Base-by-base conservation (phyloP, 2,113 vertebrate genomes). In the Nibea albiflora region DNA sequence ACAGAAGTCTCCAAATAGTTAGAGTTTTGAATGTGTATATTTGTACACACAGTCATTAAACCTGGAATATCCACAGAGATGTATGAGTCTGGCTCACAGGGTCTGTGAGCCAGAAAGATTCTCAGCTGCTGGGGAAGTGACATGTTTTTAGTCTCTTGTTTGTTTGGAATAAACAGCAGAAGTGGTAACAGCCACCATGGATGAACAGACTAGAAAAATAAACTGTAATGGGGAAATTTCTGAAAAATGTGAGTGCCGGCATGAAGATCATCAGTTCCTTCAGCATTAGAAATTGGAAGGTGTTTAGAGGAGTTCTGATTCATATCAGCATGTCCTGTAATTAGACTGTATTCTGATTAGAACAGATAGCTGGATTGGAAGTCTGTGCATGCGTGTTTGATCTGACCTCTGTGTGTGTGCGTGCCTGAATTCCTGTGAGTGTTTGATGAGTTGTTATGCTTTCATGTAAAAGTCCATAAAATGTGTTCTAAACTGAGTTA, bases 271-370 rank as follows among this genome's bases (percentile, higher is more conserved):
- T 46, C 1, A 28, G 10, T 39, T 62, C n/a, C 71, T 62, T 64
- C 73, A 74, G 78, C 57, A 17, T 35, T 63, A 73, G 66, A 79
- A 67, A 85, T 39, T 77, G 54, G 54, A 84, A 83, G 88, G 84
- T 62, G 15, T 87, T 89, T 90, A 87, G 82, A 87, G 56, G 74
- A 86, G 56, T 46, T 82, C 3, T 56, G 26, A 66, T 56, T 90
- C 79, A 73, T 80, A 82, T 77, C 31, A 61, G 50, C 73, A 54
- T 80, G 69, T 80, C 73, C 73, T 83, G 74, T 92, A 93, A 93
- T 92, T 90, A 85, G 87, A 50, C n/a, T 73, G 75, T 83, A 63
- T 83, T 72, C 75, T 88, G 85, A 91, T 93, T 89, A 85, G 79
- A 78, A 69, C 73, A 49, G 74, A 66, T 80, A 72, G 65, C 68